Evolutionary conservation across 2,888 invertebrate genomes (phyloP), one percentile per base, ranked within the genome.

Genomic region (Cosmia pyralina): DNA sequence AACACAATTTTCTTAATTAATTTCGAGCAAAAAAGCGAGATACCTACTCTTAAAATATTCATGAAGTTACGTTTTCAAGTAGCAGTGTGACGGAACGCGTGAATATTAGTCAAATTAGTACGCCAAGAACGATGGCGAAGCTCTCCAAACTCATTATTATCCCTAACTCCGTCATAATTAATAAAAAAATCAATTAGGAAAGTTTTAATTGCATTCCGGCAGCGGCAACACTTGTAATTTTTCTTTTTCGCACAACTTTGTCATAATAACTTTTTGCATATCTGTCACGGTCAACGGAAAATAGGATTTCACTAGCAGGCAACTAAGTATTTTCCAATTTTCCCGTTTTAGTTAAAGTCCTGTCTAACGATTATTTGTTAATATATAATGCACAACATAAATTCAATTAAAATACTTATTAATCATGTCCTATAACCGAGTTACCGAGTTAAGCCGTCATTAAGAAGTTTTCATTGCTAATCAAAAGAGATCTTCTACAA

Each of bases 151-250:
- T 84, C 83, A 84, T 80, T 80, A 83, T 79, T 76, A 81, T 77
- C 71, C 63, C 67, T 74, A 84, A 71, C 77, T 72, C 59, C 66
- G 79, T 79, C 58, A 77, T 82, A 84, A 87, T 87, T 88, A 86
- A 88, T 85, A 83, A 86, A 86, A 86, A 88, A 87, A 88, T 83
- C 85, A 86, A 89, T 90, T 85, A 88, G 71, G 58, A 83, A 89
- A 90, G 85, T 90, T 90, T 89, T 87, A 89, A 90, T 86, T 85
- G 83, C 82, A 85, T 78, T 77, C 66, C 62, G 73, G 63, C 63
- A 75, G 84, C 71, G 73, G 75, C 69, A 34, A 73, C 69, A 69
- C 72, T 83, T 65, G 64, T 64, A 64, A 67, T 77, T 83, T 74
- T 79, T 76, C 46, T 65, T 79, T 76, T 57, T 50, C 60, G 62